Base-by-base conservation (phyloP, 1,140 invertebrate genomes). In the Cyclina sinensis region DNA sequence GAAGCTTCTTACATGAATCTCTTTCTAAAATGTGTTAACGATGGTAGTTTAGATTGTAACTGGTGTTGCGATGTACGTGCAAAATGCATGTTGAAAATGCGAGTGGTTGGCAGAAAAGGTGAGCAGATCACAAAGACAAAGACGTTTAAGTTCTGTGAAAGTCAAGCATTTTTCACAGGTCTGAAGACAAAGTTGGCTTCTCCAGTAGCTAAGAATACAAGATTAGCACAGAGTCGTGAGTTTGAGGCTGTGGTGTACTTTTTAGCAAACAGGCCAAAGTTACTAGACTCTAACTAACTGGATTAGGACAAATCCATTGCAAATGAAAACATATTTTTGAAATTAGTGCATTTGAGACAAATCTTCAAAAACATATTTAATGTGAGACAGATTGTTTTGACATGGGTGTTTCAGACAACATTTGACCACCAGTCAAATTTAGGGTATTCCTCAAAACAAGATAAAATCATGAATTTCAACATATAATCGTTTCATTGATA, bases 11-110 rank as follows among this genome's bases (percentile, higher is more conserved):
- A 62, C n/a, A 9, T 62, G n/a, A 62, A 62, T 27, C 57, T 62
- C 3, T 62, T n/a, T 62, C 57, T 62, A 1, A 62, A 62, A 62
- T 62, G 57, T 62, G n/a, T 62, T 5, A 62, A 24, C 3, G 57
- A 62, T 27, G 57, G 24, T 1, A 62, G 57, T 14, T 9, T 62
- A 3, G n/a, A 24, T 14, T n/a, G 4, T 27, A n/a, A 62, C 24
- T 62, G 57, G 57, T 27, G n/a, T 1, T 62, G 57, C 27, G 57
- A 62, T 62, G 57, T 62, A 14, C n/a, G 57, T 24, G 57, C 57
- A 62, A 62, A 62, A 62, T 62, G 57, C 24, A 62, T 62, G 18
- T 62, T 62, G 14, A 62, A 62, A 14, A 62, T 62, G 57, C 21
- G 57, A n/a, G 14, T 62, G n/a, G 5, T 24, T 27, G 57, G 57